Evolutionary conservation across 2,113 vertebrate genomes (phyloP), one percentile per base, ranked within the genome.

Genomic region (Corvus hawaiiensis): DNA sequence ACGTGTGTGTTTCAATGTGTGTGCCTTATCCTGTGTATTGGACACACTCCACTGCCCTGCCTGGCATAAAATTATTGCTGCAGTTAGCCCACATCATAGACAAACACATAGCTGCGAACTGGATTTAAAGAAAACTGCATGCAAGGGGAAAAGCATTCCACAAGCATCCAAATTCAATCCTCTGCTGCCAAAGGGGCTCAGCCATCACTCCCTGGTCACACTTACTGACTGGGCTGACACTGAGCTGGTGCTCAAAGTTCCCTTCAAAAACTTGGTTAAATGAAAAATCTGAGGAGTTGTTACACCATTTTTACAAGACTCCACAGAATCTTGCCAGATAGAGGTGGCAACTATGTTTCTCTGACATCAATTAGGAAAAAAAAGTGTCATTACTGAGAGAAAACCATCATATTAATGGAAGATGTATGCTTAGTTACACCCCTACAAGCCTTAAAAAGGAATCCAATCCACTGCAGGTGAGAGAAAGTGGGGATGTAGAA

Each of bases 121-220:
- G 59, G 52, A 79, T 11, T 41, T 7, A 48, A 67, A 43, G 41
- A 37, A 59, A 80, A 59, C 18, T 21, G n/a, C 69, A 26, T 0
- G 2, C 6, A 68, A 55, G 17, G 41, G n/a, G 26, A 39, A 55
- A 51, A 88, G 62, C 48, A 66, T 35, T 59, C 48, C 49, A 44
- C 0, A 1, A 51, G 37, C 44, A 59, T 1, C n/a, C 28, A 56
- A 3, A 59, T 13, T 10, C 64, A 35, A 8, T 10, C 11, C 28
- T 28, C 61, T 37, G 3, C 73, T 71, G 35, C 64, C 75, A 71
- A 51, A 87, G 55, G 37, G 54, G 26, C 35, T 37, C 37, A 41
- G 75, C 55, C 81, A 48, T 46, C 32, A 3, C 37, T 16, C 46
- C 35, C 73, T 33, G 22, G 12, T n/a, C 56, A 84, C 26, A 4